Evolutionary conservation across 64 coral and sea anemone species (phyloP).

Genomic region (Dendronephthya gigantea): DNA sequence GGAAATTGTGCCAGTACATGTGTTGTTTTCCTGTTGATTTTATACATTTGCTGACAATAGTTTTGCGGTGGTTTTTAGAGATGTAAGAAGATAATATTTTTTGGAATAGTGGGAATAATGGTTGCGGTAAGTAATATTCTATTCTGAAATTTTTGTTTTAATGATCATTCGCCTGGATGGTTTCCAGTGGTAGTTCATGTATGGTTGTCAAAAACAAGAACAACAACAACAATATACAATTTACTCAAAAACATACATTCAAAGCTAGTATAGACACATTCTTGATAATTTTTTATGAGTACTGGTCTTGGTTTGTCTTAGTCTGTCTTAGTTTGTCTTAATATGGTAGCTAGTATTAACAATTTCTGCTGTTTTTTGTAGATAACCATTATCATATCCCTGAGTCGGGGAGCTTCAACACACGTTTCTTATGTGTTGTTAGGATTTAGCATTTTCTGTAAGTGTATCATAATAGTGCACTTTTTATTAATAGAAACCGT

Average conservation of each 20-base stretch:
- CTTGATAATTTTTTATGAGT: too few relatives aligned
- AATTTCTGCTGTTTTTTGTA: not conserved
- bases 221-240: too few relatives aligned
- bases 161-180: too few relatives aligned
- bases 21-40: too few relatives aligned
- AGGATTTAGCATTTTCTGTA: constrained; percentile 1
- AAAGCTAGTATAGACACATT: too few relatives aligned
- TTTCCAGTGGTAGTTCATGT: too few relatives aligned
- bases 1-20: too few relatives aligned
- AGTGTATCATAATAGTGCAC: not conserved
- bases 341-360: not conserved
- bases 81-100: not conserved
- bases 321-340: not conserved
- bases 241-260: too few relatives aligned
- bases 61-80: not conserved
- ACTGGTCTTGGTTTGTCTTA: not conserved
- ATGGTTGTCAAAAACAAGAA: too few relatives aligned
- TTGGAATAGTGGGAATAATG: not conserved
- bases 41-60: too few relatives aligned
- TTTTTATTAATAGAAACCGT: not conserved
- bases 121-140: not conserved
- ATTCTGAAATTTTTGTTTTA: not conserved
- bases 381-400: not conserved
- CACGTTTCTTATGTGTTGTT: not conserved
- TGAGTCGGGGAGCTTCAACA: not conserved